phyloP scores from a whole-genome alignment of 2,888 invertebrate species.

The Drosophila diplacantha region DNA sequence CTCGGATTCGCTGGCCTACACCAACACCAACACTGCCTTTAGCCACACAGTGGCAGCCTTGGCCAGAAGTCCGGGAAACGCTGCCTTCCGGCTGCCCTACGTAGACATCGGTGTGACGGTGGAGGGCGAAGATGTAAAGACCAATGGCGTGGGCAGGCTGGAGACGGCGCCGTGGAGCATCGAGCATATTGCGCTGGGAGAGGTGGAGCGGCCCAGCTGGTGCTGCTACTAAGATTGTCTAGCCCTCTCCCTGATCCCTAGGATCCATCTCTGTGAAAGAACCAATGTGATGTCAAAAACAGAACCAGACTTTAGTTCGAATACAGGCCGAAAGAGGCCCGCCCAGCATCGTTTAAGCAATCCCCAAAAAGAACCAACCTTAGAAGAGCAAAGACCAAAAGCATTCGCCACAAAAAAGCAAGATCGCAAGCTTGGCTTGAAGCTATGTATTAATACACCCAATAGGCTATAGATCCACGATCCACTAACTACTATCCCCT shows the following conservation, averaged over 20 bases:
- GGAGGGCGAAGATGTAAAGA: conserved; percentile 80
- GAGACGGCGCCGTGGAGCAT: conserved; percentile 83
- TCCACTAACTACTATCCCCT: conserved; percentile 1
- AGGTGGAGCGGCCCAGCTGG: conserved; percentile 80
- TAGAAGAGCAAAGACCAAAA: conserved; percentile 19
- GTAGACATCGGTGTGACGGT: conserved; percentile 77
- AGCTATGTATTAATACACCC: conserved; percentile 37
- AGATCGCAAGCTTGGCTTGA: conserved; percentile 29
- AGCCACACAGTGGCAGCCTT: conserved; percentile 62
- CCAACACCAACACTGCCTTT: conserved; percentile 71
- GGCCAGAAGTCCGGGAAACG: conserved; percentile 47
- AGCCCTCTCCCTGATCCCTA: not conserved
- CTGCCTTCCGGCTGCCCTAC: conserved; percentile 73
- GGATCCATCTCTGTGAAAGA: conserved; percentile 27
- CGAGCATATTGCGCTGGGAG: conserved; percentile 84
- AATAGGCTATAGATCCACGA: conserved; percentile 31
- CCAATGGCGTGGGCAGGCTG: conserved; percentile 82
- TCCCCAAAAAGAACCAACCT: conserved; percentile 12
- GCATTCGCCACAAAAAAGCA: conserved; percentile 16
- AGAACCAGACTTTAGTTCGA: conserved; percentile 44
- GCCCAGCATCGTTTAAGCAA: conserved; percentile 31
- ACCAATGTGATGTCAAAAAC: conserved; percentile 58
- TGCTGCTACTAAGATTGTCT: conserved; percentile 80
- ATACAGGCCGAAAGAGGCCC: conserved; percentile 19
- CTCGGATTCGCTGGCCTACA: conserved; percentile 77